Evolutionary conservation across 1,140 invertebrate genomes (phyloP), one percentile per base, ranked within the genome.

Genomic region (Drosophila sulfurigaster): DNA sequence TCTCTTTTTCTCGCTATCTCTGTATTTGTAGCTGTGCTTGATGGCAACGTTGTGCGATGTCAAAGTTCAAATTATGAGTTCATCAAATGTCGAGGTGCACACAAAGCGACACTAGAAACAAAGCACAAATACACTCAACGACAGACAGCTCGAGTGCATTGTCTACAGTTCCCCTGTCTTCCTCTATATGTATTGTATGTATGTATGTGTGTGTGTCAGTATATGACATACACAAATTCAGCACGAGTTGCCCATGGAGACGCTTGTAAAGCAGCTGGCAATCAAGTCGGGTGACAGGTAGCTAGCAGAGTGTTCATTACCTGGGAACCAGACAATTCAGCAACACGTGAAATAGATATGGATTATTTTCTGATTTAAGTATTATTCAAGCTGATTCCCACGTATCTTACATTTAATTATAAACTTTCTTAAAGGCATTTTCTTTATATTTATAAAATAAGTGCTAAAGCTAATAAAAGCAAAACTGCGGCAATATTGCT

Each of bases 61-160:
- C 80, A 87, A 82, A 87, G 83, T 87, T 87, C 83, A 87, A 87
- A 73, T 80, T 73, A 88, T 87, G 83, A 88, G 83, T 87, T 87
- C 83, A 87, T 82, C 73, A 81, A 75, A 82, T 78, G 79, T 77
- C 75, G 70, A 71, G 68, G 60, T 41, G 32, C 67, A 52, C 69
- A 75, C 66, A 82, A 76, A 82, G 83, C 77, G 69, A 66, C 79
- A 78, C 59, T 74, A 64, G 70, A 65, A 82, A 88, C 83, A 88
- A 87, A 80, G 85, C 85, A 69, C 77, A 79, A 87, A 79, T 83
- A 87, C 77, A 88, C 83, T 87, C 80, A 68, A 63, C 73, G 74
- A 74, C 83, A 87, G 80, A 87, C 83, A 78, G 73, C 79, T 72
- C 68, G 43, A 72, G 74, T 72, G 74, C 68, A 66, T 76, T 76